Conservation (phyloP, 1,140 invertebrate species). For the Potamilus streckersoni region DNA sequence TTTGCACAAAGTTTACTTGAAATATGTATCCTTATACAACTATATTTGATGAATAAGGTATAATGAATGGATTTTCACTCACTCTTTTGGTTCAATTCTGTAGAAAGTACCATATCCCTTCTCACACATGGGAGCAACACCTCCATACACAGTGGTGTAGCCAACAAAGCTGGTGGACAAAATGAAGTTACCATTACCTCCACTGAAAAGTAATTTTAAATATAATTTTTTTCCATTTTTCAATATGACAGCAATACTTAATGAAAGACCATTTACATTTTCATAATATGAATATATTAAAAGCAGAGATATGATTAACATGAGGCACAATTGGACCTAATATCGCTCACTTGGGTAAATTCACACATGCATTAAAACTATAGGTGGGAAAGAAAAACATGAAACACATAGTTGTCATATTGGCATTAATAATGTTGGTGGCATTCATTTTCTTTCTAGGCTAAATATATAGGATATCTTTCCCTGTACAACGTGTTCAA, state of each 20-base stretch:
- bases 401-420: too few relatives aligned
- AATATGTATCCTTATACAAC: background rate
- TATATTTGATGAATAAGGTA: too few relatives aligned
- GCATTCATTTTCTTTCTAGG: too few relatives aligned
- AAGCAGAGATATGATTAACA: too few relatives aligned
- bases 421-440: too few relatives aligned
- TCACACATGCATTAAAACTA: too few relatives aligned
- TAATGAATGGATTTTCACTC: slow-evolving; percentile 31
- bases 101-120: slow-evolving; percentile 77
- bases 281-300: background rate
- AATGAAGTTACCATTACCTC: slow-evolving; percentile 75
- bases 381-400: too few relatives aligned
- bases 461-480: too few relatives aligned
- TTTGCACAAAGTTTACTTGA: background rate
- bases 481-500: too few relatives aligned
- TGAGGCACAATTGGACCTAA: too few relatives aligned
- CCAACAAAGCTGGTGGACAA: slow-evolving; percentile 76
- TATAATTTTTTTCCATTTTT: background rate
- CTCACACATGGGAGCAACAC: slow-evolving; percentile 74
- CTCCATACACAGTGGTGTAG: slow-evolving; percentile 73
- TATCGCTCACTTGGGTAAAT: too few relatives aligned
- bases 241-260: background rate
- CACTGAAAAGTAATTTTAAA: slow-evolving; percentile 66
- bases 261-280: background rate
- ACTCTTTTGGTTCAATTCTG: slow-evolving; percentile 69